Evolutionary conservation across 2,888 invertebrate genomes (phyloP).

Genomic region (Aphodius sticticus): DNA sequence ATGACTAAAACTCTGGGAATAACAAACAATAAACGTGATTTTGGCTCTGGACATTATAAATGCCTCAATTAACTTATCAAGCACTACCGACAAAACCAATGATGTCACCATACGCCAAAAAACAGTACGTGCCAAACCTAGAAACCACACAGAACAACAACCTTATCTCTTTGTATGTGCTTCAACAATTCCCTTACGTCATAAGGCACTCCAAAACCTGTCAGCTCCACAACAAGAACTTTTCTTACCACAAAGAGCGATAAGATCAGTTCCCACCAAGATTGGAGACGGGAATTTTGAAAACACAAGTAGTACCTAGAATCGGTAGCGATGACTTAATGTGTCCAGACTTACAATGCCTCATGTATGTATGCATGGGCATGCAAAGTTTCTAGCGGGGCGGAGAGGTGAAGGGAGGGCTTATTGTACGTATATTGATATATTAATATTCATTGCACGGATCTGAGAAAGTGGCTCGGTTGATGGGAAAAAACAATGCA

Average conservation of each 20-base stretch:
- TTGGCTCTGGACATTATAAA: too few species aligned
- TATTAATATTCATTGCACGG: conserved; percentile 4
- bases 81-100: neutral
- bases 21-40: neutral
- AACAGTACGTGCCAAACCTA: neutral
- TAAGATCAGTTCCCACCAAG: neutral
- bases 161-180: neutral
- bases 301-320: neutral
- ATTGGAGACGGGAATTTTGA: neutral
- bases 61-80: too few species aligned
- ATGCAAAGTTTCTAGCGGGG: neutral
- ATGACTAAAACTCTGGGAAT: neutral
- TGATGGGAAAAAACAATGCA: neutral
- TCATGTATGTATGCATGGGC: conserved; percentile 4
- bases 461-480: neutral
- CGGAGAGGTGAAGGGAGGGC: neutral
- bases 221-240: neutral
- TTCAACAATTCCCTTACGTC: neutral
- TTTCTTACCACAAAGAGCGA: neutral
- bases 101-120: neutral
- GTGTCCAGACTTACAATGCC: conserved; percentile 4
- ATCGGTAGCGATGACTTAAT: conserved; percentile 4
- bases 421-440: neutral
- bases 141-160: neutral
- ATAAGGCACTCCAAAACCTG: neutral